Conservation (phyloP, 2,113 vertebrate species). For the Siniperca chuatsi region DNA sequence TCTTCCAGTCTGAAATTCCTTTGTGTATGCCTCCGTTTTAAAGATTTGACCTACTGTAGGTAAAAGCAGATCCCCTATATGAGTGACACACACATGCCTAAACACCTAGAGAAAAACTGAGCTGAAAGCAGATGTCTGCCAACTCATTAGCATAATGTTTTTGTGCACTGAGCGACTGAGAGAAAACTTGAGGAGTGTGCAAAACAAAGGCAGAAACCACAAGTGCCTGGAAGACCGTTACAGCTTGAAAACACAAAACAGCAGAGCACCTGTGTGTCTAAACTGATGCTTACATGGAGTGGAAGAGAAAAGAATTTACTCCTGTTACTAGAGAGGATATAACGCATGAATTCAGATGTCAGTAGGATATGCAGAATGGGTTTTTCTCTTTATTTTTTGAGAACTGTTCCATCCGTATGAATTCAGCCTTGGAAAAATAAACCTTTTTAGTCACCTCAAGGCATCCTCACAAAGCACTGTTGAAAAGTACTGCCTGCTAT, state of each 20-base stretch:
- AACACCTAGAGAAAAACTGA: slow-evolving; percentile 51
- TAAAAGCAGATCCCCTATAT: slow-evolving; percentile 35
- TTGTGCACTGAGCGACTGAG: slow-evolving; percentile 68
- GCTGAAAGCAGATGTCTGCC: slow-evolving; percentile 81
- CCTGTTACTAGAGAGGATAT: slow-evolving; percentile 50
- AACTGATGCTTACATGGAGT: slow-evolving; percentile 68
- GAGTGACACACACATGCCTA: slow-evolving; percentile 51
- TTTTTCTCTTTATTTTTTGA: slow-evolving; percentile 17
- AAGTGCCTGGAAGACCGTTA: slow-evolving; percentile 83
- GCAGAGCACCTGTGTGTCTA: slow-evolving; percentile 82
- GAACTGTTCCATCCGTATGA: slow-evolving; percentile 39
- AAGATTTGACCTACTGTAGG: slow-evolving; percentile 45
- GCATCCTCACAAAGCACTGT: slow-evolving; percentile 51
- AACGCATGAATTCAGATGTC: slow-evolving; percentile 63
- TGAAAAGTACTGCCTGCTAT: slow-evolving; percentile 50
- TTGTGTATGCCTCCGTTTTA: slow-evolving; percentile 11
- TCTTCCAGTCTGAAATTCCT: slow-evolving; percentile 11
- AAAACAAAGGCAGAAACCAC: slow-evolving; percentile 84
- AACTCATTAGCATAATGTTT: slow-evolving; percentile 82
- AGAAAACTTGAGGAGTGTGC: slow-evolving; percentile 71
- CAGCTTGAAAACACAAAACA: slow-evolving; percentile 80
- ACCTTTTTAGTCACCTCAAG: slow-evolving; percentile 61
- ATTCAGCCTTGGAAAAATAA: slow-evolving; percentile 62
- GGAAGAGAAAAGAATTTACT: slow-evolving; percentile 55
- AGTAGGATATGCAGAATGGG: slow-evolving; percentile 52